Evolutionary conservation across 2,888 invertebrate genomes (phyloP), one percentile per base, ranked within the genome.

Genomic region (Pandemis cinnamomeana): DNA sequence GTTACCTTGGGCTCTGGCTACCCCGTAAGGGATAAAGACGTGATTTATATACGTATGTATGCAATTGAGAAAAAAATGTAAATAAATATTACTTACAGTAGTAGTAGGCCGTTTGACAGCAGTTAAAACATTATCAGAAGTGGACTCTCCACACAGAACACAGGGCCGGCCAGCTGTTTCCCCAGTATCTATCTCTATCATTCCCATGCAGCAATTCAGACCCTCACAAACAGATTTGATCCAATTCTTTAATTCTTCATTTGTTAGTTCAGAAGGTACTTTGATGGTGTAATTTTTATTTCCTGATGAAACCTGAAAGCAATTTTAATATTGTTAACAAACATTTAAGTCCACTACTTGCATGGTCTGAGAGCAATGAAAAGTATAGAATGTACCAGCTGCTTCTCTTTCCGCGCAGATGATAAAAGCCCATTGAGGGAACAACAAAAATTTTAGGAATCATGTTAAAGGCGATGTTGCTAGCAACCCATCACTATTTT

Each of bases 251-350:
- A 95, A 85, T 77, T 93, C 93, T 20, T 94, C 93, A 55, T 79
- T 83, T 51, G 90, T 87, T 74, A 93, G 77, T 67, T 94, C 92
- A 67, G 95, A 87, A 15, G 95, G 95, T 75, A 96, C 90, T 86
- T 95, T 95, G 5, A 95, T 95, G 36, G 95, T 89, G 78, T 95
- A 95, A 67, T 89, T 95, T 79, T 93, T 95, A 77, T 79, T 89
- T 55, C 89, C 89, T 75, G 89, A 81, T 79, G 91, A 83, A 46
- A 92, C 89, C 93, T 93, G 82, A 15, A 87, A 89, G 77, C 6
- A 10, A 11, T 13, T 27, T 44, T 46, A 67, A 20, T 53, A 11
- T 36, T 63, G 61, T 61, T 41, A 41, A 36, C 7, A 58, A 20
- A 2, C 10, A 27, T 6, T 15, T 20, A 20, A 20, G 20, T 20